Base-by-base conservation (phyloP, 2,113 vertebrate species). In the Globicephala melas region DNA sequence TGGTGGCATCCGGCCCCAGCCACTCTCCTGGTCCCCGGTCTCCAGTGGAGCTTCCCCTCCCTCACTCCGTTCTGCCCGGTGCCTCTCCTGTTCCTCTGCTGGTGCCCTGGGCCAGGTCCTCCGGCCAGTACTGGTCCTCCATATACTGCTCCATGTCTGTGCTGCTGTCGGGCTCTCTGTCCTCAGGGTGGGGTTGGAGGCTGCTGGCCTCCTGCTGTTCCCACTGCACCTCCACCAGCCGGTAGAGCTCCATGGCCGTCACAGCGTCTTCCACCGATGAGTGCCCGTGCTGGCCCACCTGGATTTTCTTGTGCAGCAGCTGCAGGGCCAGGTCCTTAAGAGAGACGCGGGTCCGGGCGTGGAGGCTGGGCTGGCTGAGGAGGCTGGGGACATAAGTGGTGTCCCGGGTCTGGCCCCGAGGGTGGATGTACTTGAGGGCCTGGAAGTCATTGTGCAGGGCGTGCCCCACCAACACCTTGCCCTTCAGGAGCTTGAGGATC, bases 111-210 rank as follows among this genome's bases (percentile, higher is more conserved):
- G 98, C 98, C 92, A 99, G 96, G 67, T 99, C 99, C 14, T 98
- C 97, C 0, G 99, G 99, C 99, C 99, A 99, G 98, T 99, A 99
- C 97, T 97, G 98, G 97, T 99, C 99, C 17, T 99, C 98, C 99
- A 99, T 99, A 98, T 99, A 99, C 95, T 99, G 99, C 53, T 82
- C 98, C 67, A 97, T 95, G 89, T 99, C 98, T 0, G 97, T 58
- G 25, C 80, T 50, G 2, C 98, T 97, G 89, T 98, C 98, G 0
- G 98, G 97, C 50, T 97, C 0, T 0, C 38, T 86, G 38, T 97
- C 98, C 5, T 98, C 94, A 0, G 97, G 60, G 0, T n/a, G 67
- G 0, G 67, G 44, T 3, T 92, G 74, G 63, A 97, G 86, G 8
- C 47, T 95, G 25, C 4, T 41, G 85, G 98, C 98, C 89, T 99